A percentile compares a stretch with the other conserved stretches of the same genome.
Evolutionary conservation across 2,113 vertebrate species (phyloP).

Genomic region (Origma solitaria): DNA sequence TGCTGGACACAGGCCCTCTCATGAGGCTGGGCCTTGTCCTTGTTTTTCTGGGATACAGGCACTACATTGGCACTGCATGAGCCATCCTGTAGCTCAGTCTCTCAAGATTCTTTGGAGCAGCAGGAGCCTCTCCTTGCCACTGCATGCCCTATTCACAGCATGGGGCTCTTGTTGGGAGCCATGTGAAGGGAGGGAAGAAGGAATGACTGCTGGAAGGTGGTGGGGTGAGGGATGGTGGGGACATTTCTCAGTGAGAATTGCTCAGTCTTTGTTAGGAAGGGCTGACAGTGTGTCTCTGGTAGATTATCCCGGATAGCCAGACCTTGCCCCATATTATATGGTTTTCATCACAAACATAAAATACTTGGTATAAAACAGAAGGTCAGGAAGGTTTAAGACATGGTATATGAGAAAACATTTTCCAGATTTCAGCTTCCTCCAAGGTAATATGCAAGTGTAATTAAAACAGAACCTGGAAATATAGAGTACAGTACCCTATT

Average conservation of each 20-base stretch:
- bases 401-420: constrained; percentile 69
- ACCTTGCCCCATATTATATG: constrained; percentile 2
- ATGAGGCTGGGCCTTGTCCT: background rate
- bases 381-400: constrained; percentile 62
- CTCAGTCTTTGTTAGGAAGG: background rate
- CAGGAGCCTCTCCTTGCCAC: background rate
- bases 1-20: background rate
- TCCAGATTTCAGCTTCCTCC: constrained; percentile 70
- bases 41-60: background rate
- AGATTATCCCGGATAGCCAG: background rate
- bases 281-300: background rate
- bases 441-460: constrained; percentile 68
- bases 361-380: constrained; percentile 63
- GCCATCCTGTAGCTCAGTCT: background rate
- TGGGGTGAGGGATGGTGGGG: background rate
- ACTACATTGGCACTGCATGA: background rate
- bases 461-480: constrained; percentile 72
- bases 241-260: background rate
- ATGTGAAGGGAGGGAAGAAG: background rate
- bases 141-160: background rate
- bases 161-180: background rate
- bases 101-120: background rate
- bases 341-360: constrained; percentile 62
- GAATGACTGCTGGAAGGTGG: background rate
- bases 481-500: constrained; percentile 71